Base-by-base conservation (phyloP, 64 coral and sea anemone species). In the Dendrophyllia cribrosa region DNA sequence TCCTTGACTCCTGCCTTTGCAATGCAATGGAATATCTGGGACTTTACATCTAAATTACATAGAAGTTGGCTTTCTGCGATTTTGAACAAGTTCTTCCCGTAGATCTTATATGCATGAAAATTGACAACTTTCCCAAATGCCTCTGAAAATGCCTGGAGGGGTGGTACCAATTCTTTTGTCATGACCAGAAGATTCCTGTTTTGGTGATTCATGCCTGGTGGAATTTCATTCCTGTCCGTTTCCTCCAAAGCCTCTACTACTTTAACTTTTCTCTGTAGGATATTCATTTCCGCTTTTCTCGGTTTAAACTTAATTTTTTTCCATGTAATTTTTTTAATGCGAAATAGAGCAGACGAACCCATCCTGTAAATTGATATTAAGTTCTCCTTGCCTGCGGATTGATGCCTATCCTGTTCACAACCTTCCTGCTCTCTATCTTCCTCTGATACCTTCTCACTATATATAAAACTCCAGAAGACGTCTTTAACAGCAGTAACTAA, bases 231-330 rank as follows among this genome's bases (percentile, higher is more conserved):
- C 16, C 22, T 59, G 78, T 82, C 58, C 59, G 19, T 82, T 82
- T 82, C 78, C 43, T 82, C 78, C 13, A 82, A 61, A 55, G 58
- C 78, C 59, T 82, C 78, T 0, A 82, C 78, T 59, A 82, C 13
- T 82, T 62, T 59, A 59, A 82, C 20, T 17, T 6, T 59, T 53
- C 10, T 10, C 24, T 82, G 4, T 59, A 82, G 21, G 24, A 59
- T 0, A 59, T 62, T 82, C 52, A 82, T 8, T 59, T 58, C 59
- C 59, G n/a, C 59, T 23, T 82, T 82, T 20, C 51, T 59, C 26
- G 52, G 78, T 62, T 61, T 58, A 61, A 25, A 55, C 59, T 82
- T 82, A 59, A 82, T 60, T 82, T 82, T 82, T 16, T 56, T 82
- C 78, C 78, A 82, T 59, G 51, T 16, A 43, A 55, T 11, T 20